phyloP scores from a whole-genome alignment of 2,888 invertebrate species.

The Lepidonotus clava region DNA sequence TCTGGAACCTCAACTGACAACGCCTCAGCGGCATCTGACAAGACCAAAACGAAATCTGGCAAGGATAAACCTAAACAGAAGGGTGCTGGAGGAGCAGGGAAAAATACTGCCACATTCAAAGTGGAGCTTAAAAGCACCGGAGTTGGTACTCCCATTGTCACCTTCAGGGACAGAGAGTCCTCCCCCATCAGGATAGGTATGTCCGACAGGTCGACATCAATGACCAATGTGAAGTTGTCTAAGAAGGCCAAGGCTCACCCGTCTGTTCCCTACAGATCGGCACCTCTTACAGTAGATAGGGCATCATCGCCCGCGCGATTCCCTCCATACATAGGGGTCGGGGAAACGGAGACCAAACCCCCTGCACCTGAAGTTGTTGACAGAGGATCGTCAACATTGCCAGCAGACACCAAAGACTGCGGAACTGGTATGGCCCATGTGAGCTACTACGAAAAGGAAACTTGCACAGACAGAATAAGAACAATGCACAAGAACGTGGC shows the following conservation, averaged over 20 bases:
- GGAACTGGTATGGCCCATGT: conserved; percentile 58
- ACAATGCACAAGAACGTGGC: conserved; percentile 63
- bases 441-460: conserved; percentile 61
- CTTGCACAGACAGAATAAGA: conserved; percentile 61
- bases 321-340: neutral
- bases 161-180: conserved; percentile 27
- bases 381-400: neutral
- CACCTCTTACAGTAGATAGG: neutral
- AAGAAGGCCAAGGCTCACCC: neutral
- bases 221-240: neutral
- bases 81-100: neutral
- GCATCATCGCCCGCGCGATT: neutral
- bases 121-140: conserved; percentile 25
- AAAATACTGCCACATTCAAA: conserved; percentile 36
- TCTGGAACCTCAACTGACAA: too few species aligned
- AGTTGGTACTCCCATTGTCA: neutral
- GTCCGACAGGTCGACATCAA: conserved; percentile 32
- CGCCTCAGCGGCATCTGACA: too few species aligned
- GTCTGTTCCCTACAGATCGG: neutral
- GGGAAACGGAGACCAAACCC: neutral
- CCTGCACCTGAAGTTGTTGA: neutral
- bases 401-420: conserved; percentile 20
- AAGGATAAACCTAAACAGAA: neutral
- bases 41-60: neutral
- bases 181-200: conserved; percentile 33